Base-by-base conservation (phyloP, 2,797 vertebrate species). In the Sebastes cheni region DNA sequence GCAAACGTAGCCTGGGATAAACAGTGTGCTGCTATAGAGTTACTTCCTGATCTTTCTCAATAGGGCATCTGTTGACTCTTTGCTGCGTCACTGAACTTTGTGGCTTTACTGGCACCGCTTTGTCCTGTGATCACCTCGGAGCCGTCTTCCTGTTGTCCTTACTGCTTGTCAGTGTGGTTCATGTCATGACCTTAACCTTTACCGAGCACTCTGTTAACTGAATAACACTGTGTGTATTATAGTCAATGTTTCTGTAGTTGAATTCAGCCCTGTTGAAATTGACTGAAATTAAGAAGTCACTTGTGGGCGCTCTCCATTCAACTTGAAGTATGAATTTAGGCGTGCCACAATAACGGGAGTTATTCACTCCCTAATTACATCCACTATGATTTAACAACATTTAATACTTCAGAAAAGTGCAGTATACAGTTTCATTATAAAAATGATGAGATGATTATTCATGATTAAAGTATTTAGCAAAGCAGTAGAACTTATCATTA, bases 31-130 rank as follows among this genome's bases (percentile, higher is more conserved):
- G 56, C 27, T 72, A 5, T 36, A 36, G 39, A 30, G 64, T 70
- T 73, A 55, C 61, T 67, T 67, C 39, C 54, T 55, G 78, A 65
- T 78, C 22, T 54, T 74, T 75, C 18, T 69, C 30, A 32, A 23
- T 8, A 61, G 65, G 30, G 16, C 13, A 64, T 79, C 46, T 71
- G 61, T 68, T 69, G 36, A 29, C 42, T 75, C 0, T 46, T 46
- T 46, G 42, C 42, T 46, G 16, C 8, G 42, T 46, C 39, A 42
- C 39, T 42, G 14, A 42, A 42, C 14, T 42, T 42, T 18, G 39
- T 42, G 39, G 60, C 62, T 72, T 64, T n/a, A 25, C 34, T 69
- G 39, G 64, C 62, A 65, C 34, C 36, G 54, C 71, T 27, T n/a
- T 66, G 52, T 59, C 67, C 54, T 77, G 27, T 69, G 46, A 72